Evolutionary conservation across 2,888 invertebrate species (phyloP).

Genomic region (Lucinisca nassula): DNA sequence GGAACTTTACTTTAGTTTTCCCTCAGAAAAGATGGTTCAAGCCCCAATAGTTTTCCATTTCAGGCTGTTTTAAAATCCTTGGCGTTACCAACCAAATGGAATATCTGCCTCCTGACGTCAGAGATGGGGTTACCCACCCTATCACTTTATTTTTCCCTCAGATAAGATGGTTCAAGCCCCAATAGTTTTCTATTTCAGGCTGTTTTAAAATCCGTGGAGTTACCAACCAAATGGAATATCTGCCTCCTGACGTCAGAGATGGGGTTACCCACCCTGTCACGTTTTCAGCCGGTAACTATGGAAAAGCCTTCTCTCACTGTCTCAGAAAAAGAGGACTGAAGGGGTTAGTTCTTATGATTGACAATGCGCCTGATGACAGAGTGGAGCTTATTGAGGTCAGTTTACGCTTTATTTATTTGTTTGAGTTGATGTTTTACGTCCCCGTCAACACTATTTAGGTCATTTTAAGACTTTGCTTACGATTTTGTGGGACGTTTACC

Average conservation of each 20-base stretch:
- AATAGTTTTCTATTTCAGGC: too few species aligned
- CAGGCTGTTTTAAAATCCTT: slow-evolving; percentile 87
- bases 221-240: slow-evolving; percentile 81
- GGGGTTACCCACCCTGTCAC: slow-evolving; percentile 80
- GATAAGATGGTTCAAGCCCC: too few species aligned
- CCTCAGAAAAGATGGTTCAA: too few species aligned
- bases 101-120: slow-evolving; percentile 71
- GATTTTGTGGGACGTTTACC: too few species aligned
- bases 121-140: slow-evolving; percentile 71
- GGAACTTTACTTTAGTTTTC: too few species aligned
- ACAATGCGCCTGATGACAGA: slow-evolving; percentile 83
- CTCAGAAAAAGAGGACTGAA: slow-evolving; percentile 70
- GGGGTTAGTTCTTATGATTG: slow-evolving; percentile 84
- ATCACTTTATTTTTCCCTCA: too few species aligned
- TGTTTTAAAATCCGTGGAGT: slow-evolving; percentile 87
- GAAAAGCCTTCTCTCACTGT: slow-evolving; percentile 86
- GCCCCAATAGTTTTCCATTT: too few species aligned
- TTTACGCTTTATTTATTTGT: too few species aligned
- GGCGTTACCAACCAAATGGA: slow-evolving; percentile 85
- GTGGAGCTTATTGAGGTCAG: slow-evolving; percentile 83
- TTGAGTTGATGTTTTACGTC: too few species aligned
- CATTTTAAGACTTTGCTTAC: too few species aligned
- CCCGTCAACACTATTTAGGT: too few species aligned
- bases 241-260: slow-evolving; percentile 70
- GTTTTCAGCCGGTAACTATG: slow-evolving; percentile 87